phyloP scores from a whole-genome alignment of 2,797 vertebrate species.

The Gymnoscopelus braueri region DNA sequence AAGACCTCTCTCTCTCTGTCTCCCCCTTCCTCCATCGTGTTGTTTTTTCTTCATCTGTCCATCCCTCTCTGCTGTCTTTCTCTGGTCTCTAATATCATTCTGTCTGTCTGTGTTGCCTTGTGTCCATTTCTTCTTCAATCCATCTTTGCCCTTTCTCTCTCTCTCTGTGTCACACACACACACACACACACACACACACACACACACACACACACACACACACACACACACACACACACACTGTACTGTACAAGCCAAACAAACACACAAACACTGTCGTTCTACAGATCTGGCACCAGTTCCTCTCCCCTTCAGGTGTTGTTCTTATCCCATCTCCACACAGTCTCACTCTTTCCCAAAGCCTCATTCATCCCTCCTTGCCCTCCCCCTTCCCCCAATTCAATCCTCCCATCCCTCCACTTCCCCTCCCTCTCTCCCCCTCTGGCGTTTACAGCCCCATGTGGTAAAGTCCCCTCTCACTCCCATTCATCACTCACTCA shows the following conservation, averaged over 20 bases:
- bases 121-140: neutral
- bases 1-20: conserved; percentile 23
- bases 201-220: no score
- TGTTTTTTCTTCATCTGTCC: neutral
- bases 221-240: no score
- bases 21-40: neutral
- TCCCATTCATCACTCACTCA: conserved; percentile 1
- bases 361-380: conserved; percentile 56
- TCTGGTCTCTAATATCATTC: no score
- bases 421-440: conserved; percentile 32
- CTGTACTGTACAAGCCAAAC: no score
- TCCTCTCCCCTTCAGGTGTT: conserved; percentile 57
- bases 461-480: no score
- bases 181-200: no score
- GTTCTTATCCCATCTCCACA: conserved; percentile 66
- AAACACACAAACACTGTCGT: no score
- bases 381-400: conserved; percentile 23
- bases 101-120: no score
- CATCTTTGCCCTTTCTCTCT: conserved; percentile 39
- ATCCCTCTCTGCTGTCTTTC: no score
- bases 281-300: conserved; percentile 50
- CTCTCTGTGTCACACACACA: neutral
- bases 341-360: conserved; percentile 52
- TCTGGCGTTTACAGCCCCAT: conserved; percentile 13
- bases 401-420: conserved; percentile 34